Evolutionary conservation across 2,888 invertebrate species (phyloP).

Genomic region (Oscheius myriophilus): DNA sequence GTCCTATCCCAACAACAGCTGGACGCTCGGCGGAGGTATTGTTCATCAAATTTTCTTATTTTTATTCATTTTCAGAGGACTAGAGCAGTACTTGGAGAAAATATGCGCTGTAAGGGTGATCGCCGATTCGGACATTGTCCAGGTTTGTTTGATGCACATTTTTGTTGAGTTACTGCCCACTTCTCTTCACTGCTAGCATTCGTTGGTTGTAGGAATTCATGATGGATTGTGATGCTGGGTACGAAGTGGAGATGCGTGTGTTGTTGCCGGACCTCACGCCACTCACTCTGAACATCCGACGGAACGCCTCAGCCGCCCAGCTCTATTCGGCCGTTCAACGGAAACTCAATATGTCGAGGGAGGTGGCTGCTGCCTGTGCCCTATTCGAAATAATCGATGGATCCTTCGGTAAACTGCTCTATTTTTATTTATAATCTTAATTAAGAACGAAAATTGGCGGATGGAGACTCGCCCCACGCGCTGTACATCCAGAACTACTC

Average conservation of each 20-base stretch:
- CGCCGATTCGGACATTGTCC: constrained; percentile 94
- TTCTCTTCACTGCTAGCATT: neutral
- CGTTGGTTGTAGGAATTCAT: constrained; percentile 52
- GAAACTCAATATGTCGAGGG: constrained; percentile 77
- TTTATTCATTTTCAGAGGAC: constrained; percentile 74
- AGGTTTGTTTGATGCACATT: constrained; percentile 76
- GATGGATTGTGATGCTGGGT: constrained; percentile 68
- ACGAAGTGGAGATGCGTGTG: constrained; percentile 78
- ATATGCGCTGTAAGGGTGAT: constrained; percentile 97
- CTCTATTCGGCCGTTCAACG: constrained; percentile 44
- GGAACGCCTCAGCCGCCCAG: constrained; percentile 45
- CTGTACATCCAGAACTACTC: constrained; percentile 98
- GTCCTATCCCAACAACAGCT: constrained; percentile 95
- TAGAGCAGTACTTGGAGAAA: constrained; percentile 97
- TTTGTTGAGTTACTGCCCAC: no score
- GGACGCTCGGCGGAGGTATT: constrained; percentile 84
- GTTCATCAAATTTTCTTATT: neutral
- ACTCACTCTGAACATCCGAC: constrained; percentile 74
- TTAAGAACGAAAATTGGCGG: constrained; percentile 90
- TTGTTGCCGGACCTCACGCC: constrained; percentile 84
- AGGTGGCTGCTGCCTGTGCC: constrained; percentile 89
- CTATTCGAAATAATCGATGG: constrained; percentile 96
- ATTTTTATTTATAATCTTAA: neutral
- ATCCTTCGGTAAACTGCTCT: constrained; percentile 83
- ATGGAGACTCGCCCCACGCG: constrained; percentile 94